Conservation (phyloP, 2,113 vertebrate species). For the Prunella himalayana region DNA sequence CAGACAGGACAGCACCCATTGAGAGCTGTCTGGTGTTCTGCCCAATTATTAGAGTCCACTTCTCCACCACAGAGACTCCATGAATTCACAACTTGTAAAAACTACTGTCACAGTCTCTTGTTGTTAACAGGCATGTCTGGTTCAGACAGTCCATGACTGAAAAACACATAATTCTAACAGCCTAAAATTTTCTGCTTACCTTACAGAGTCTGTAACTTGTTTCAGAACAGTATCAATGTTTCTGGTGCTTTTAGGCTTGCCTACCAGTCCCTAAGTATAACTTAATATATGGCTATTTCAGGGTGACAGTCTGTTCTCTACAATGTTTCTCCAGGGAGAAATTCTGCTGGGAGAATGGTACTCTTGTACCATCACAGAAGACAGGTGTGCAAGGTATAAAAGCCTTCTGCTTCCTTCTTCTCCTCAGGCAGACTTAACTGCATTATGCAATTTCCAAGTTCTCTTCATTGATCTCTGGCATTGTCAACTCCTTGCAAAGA, state of each 20-base stretch:
- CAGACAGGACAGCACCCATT: neutral
- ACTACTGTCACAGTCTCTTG: neutral
- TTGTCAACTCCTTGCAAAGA: neutral
- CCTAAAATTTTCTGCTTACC: neutral
- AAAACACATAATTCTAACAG: neutral
- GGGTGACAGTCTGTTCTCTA: neutral
- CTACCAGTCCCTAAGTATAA: neutral
- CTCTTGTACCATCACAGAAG: neutral
- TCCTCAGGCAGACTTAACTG: neutral
- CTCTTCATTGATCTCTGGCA: neutral
- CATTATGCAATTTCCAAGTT: neutral
- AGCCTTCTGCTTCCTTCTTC: neutral
- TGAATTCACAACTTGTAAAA: neutral
- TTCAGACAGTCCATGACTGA: neutral
- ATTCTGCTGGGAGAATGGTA: neutral
- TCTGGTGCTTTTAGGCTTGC: neutral
- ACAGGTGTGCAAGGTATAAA: neutral
- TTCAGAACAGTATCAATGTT: neutral
- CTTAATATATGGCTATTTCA: neutral
- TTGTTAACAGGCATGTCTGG: neutral
- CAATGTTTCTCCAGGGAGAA: neutral
- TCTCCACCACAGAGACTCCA: neutral
- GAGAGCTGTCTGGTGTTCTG: neutral
- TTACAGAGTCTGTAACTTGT: neutral
- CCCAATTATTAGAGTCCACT: neutral